Conservation (phyloP, 1,140 invertebrate genomes). For the Drosophila sp. region DNA sequence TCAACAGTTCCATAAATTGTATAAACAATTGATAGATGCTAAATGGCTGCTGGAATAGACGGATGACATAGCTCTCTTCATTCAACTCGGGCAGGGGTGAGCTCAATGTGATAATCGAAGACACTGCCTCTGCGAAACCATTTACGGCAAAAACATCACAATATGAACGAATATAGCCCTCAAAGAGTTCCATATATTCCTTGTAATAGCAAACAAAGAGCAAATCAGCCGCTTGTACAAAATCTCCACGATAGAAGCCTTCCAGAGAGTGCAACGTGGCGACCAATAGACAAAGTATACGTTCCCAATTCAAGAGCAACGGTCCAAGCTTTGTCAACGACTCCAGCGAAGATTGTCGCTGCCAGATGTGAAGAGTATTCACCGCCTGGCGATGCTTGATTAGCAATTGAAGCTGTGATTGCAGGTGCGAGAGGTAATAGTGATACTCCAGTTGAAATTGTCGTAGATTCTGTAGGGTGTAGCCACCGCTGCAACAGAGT, state of each 20-base stretch:
- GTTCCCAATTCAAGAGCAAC: constrained; percentile 85
- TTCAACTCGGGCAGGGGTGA: constrained; percentile 63
- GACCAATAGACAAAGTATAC: constrained; percentile 88
- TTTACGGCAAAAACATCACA: constrained; percentile 89
- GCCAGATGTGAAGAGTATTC: constrained; percentile 58
- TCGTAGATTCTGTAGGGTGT: constrained; percentile 68
- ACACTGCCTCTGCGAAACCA: constrained; percentile 82
- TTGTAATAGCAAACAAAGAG: constrained; percentile 88
- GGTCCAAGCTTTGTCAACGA: constrained; percentile 61
- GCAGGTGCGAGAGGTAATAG: constrained; percentile 65
- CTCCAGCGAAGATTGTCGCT: constrained; percentile 45
- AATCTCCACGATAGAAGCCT: constrained; percentile 87
- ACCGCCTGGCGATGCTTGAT: constrained; percentile 66
- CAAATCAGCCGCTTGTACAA: constrained; percentile 86
- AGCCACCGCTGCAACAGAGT: constrained; percentile 51
- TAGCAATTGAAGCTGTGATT: constrained; percentile 67
- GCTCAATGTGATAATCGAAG: constrained; percentile 38
- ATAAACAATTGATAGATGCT: constrained; percentile 68
- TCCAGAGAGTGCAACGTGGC: constrained; percentile 87
- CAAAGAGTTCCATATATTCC: constrained; percentile 89
- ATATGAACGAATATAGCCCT: constrained; percentile 88
- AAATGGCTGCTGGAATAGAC: constrained; percentile 75
- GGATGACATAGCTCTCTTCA: constrained; percentile 65
- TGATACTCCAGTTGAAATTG: constrained; percentile 72
- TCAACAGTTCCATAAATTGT: constrained; percentile 71